Evolutionary conservation across 2,797 vertebrate genomes (phyloP).

Genomic region (Gobionotothen gibberifrons): DNA sequence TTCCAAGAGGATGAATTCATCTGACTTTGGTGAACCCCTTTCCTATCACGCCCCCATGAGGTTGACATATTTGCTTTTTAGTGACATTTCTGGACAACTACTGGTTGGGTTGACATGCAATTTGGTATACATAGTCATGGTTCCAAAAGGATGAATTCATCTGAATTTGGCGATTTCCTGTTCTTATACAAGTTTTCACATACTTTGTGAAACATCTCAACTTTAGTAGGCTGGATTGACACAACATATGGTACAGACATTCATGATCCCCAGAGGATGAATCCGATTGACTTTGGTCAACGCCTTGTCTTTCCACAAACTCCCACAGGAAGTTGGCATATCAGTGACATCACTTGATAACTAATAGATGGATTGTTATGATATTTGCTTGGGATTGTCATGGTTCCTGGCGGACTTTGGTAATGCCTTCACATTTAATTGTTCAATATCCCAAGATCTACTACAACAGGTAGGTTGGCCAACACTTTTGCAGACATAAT

Average conservation of each 20-base stretch:
- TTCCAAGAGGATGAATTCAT: neutral
- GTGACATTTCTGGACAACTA: neutral
- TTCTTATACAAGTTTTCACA: too few species aligned
- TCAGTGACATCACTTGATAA: neutral
- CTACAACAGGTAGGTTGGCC: neutral
- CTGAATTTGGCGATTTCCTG: neutral
- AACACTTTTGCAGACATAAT: neutral
- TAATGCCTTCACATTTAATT: neutral
- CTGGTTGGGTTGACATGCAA: neutral
- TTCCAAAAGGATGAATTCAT: neutral
- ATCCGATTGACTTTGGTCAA: too few species aligned
- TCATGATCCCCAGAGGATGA: neutral
- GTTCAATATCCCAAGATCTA: neutral
- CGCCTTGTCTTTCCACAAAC: too few species aligned
- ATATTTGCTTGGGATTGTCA: neutral
- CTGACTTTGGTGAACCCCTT: neutral
- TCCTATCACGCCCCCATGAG: neutral
- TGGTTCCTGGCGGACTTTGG: neutral
- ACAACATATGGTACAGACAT: neutral
- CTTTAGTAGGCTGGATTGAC: neutral
- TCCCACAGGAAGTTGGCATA: too few species aligned
- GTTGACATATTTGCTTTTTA: neutral
- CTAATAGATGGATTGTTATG: neutral
- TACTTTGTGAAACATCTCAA: too few species aligned
- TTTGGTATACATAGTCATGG: neutral